Evolutionary conservation across 2,888 invertebrate species (phyloP).

Genomic region (Ephialtes manifestator): DNA sequence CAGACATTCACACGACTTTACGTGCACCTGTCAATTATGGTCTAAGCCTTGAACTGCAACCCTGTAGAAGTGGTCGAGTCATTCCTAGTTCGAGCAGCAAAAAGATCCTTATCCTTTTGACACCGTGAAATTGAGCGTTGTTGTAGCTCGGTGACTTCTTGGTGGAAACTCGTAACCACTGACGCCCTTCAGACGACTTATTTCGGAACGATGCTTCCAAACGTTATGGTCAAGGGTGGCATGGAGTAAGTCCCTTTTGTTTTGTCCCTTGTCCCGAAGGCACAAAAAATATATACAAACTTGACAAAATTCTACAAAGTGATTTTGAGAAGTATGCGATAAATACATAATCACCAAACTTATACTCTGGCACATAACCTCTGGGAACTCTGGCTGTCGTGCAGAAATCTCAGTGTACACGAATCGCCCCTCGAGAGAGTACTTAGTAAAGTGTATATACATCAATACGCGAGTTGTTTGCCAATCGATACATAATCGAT

Average conservation of each 20-base stretch:
- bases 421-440: neutral
- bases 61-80: neutral
- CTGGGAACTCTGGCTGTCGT: constrained; percentile 19
- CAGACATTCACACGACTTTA: neutral
- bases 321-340: constrained; percentile 8
- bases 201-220: neutral
- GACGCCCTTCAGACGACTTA: neutral
- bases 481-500: constrained; percentile 78
- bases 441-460: constrained; percentile 14
- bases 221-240: neutral
- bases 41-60: neutral
- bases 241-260: neutral
- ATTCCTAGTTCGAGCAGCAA: neutral
- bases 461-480: constrained; percentile 79
- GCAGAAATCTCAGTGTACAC: constrained; percentile 1
- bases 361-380: neutral
- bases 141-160: neutral
- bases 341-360: constrained; percentile 20
- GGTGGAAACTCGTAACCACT: constrained; percentile 9
- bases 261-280: neutral
- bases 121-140: constrained; percentile 39
- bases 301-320: constrained; percentile 2
- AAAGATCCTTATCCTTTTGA: constrained; percentile 51
- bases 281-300: neutral
- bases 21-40: constrained; percentile 81